Evolutionary conservation across 2,888 invertebrate genomes (phyloP).

Genomic region (Dryobota labecula): DNA sequence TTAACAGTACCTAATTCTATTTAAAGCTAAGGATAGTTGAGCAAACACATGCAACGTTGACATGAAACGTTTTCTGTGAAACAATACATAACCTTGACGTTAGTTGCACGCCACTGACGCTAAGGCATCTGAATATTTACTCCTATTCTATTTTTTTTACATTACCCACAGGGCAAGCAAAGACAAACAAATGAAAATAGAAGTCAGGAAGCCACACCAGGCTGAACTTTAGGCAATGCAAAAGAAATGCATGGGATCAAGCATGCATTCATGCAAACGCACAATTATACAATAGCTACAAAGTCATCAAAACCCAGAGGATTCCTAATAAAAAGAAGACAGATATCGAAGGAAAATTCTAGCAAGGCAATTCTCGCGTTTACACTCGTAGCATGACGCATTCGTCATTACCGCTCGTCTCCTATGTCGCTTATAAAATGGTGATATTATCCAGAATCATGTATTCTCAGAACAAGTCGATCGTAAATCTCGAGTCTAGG

Average conservation of each 20-base stretch:
- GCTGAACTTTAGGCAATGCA: not conserved
- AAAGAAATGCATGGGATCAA: not conserved
- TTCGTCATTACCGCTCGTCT: not conserved
- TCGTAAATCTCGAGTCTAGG: not conserved
- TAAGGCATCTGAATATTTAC: slow-evolving; percentile 12
- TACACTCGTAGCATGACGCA: not conserved
- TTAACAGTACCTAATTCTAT: slow-evolving; percentile 21
- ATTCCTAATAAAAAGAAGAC: not conserved
- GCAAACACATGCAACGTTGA: slow-evolving; percentile 34
- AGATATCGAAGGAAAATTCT: not conserved
- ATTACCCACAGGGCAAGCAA: not conserved
- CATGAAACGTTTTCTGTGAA: slow-evolving; percentile 33
- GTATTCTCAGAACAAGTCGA: not conserved
- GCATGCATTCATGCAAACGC: not conserved
- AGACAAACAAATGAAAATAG: not conserved
- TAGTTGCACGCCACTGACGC: slow-evolving; percentile 28
- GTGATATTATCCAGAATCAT: not conserved
- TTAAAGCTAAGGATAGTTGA: slow-evolving; percentile 20
- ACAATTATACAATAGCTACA: not conserved
- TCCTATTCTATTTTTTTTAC: not conserved
- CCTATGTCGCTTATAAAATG: not conserved
- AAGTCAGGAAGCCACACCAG: not conserved
- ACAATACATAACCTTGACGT: slow-evolving; percentile 37
- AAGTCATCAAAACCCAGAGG: not conserved
- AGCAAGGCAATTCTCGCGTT: slow-evolving; percentile 14